A percentile compares a stretch with the other conserved stretches of the same genome.
phyloP scores from a whole-genome alignment of 2,113 vertebrate genomes.

The Potamarius usumacintae region DNA sequence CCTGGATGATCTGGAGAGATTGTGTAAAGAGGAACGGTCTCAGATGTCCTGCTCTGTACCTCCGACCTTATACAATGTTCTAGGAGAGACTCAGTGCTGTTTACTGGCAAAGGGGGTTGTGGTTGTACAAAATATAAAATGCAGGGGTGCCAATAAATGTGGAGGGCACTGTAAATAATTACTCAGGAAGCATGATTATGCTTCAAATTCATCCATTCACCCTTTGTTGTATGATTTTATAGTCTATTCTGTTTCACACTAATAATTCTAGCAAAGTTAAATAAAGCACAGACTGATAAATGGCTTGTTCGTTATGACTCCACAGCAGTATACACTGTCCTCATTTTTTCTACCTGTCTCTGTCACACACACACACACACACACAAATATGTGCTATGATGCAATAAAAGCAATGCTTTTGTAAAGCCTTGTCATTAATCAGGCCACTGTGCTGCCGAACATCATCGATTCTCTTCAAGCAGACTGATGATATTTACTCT shows the following conservation, averaged over 20 bases:
- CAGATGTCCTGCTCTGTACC: too few species aligned
- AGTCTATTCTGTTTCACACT: not conserved
- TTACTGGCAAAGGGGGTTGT: too few species aligned
- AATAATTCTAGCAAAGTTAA: constrained; percentile 9
- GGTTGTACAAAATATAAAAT: too few species aligned
- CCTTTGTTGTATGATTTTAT: not conserved
- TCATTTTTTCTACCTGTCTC: constrained; percentile 41
- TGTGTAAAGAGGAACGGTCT: too few species aligned
- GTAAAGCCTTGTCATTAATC: constrained; percentile 48
- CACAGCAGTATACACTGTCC: constrained; percentile 3
- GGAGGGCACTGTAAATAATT: not conserved
- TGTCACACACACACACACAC: constrained; percentile 23
- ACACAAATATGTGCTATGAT: constrained; percentile 42
- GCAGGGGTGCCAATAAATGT: too few species aligned
- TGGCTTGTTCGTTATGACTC: not conserved
- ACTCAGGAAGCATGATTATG: not conserved
- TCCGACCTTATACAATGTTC: too few species aligned
- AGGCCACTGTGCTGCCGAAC: constrained; percentile 39
- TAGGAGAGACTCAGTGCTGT: too few species aligned
- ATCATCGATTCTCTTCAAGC: constrained; percentile 44
- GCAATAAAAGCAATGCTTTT: constrained; percentile 36
- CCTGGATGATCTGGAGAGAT: too few species aligned
- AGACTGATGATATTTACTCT: constrained; percentile 52
- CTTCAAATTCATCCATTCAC: not conserved
- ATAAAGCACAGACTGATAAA: constrained; percentile 17